Evolutionary conservation across 2,888 invertebrate genomes (phyloP), one percentile per base, ranked within the genome.

Genomic region (Synergus japonicus): DNA sequence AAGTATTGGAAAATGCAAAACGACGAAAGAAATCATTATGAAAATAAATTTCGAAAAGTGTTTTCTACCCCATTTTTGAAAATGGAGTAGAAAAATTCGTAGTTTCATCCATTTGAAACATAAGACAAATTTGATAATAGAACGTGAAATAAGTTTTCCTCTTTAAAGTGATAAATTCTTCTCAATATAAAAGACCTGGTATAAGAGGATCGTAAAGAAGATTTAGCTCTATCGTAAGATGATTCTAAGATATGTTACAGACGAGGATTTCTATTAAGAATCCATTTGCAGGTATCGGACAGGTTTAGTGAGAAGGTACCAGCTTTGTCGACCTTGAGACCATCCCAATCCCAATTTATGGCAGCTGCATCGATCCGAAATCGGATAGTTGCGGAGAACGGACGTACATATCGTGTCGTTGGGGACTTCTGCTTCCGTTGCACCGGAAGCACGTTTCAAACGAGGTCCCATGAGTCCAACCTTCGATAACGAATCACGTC

Each of bases 401-500:
- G 37, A 73, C 73, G 54, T 73, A 41, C 73, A 37, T 49, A 29
- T 29, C n/a, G 73, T 73, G 80, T 80, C 78, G 67, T 81, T 80
- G 58, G 76, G 77, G 79, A 81, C 81, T 80, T 82, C 80, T 78
- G 73, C 78, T 69, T 81, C 79, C 79, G 78, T 79, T 82, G 80
- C 80, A 76, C 79, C 37, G 79, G 77, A 79, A 84, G 82, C 79
- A 79, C 84, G 80, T 80, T 81, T 80, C 77, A 65, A 80, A 66
- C 82, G 15, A 58, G 78, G 73, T 79, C 82, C 81, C 82, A 78
- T 73, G 82, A 79, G 80, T 78, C 79, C 78, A 76, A 80, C 80
- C 65, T 81, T 65, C 82, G 81, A 81, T 80, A 80, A 80, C 81
- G 79, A 84, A 80, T 81, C 80, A 79, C 78, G 81, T 82, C 84